Conservation (phyloP, 2,113 vertebrate species). For the Tachysurus vachellii region DNA sequence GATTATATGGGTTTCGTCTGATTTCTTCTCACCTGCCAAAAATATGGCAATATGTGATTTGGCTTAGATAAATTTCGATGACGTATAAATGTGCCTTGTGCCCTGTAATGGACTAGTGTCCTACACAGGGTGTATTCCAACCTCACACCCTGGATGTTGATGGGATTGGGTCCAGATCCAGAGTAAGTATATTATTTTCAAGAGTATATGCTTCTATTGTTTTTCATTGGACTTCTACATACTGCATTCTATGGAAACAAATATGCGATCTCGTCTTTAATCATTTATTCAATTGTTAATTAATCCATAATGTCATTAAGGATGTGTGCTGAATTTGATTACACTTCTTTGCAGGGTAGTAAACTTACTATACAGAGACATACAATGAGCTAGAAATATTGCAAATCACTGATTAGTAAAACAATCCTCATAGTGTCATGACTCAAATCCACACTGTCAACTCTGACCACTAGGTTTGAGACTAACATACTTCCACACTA, state of each 20-base stretch:
- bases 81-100: not conserved
- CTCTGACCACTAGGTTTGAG: constrained; percentile 4
- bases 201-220: not conserved
- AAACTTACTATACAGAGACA: not conserved
- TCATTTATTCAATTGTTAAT: not conserved
- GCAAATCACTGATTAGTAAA: not conserved
- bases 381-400: not conserved
- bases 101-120: not conserved
- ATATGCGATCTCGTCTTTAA: not conserved
- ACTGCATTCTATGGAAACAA: not conserved
- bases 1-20: not conserved
- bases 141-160: not conserved
- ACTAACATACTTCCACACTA: not conserved
- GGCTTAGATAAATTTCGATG: not conserved
- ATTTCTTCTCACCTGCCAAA: not conserved
- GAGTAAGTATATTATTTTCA: not conserved
- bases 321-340: not conserved
- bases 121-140: not conserved
- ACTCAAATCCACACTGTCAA: not conserved
- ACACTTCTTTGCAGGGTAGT: not conserved
- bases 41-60: not conserved
- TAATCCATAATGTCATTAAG: not conserved
- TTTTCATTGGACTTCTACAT: not conserved
- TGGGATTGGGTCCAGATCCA: not conserved
- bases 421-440: not conserved